Evolutionary conservation across 2,797 vertebrate genomes (phyloP).

Genomic region (Ispidina lecontei): DNA sequence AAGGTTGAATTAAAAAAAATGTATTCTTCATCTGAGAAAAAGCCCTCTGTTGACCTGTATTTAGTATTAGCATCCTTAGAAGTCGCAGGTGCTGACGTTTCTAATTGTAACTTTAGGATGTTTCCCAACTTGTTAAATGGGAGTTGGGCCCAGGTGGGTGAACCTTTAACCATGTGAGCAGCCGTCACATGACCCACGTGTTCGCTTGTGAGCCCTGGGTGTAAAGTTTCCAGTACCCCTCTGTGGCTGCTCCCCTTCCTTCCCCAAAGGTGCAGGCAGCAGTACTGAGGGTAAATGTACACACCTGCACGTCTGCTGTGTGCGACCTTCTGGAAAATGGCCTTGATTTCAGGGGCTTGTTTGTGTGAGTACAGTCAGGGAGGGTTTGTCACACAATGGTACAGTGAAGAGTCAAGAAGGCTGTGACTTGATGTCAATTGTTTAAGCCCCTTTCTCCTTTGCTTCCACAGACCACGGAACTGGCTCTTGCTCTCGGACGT

Average conservation of each 20-base stretch:
- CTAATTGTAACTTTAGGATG: background rate
- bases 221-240: background rate
- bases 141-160: rapidly evolving
- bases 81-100: background rate
- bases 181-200: rapidly evolving
- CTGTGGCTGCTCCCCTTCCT: background rate
- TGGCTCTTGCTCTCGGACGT: conserved; percentile 92
- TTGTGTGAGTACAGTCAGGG: rapidly evolving
- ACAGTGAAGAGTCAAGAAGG: background rate
- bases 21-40: background rate
- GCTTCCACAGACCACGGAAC: conserved; percentile 85
- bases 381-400: background rate
- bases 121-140: background rate
- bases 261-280: background rate
- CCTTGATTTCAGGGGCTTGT: background rate
- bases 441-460: background rate
- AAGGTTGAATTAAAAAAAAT: background rate
- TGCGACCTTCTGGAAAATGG: rapidly evolving
- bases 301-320: rapidly evolving
- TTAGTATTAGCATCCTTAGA: background rate
- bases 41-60: background rate
- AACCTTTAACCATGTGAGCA: background rate
- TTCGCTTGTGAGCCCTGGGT: background rate
- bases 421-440: background rate
- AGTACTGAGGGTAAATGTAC: rapidly evolving